These are phyloP conservation scores for Rana temporaria DNA, from an alignment of 2,113 vertebrate genomes.

Conservation along the genomic window DNA sequence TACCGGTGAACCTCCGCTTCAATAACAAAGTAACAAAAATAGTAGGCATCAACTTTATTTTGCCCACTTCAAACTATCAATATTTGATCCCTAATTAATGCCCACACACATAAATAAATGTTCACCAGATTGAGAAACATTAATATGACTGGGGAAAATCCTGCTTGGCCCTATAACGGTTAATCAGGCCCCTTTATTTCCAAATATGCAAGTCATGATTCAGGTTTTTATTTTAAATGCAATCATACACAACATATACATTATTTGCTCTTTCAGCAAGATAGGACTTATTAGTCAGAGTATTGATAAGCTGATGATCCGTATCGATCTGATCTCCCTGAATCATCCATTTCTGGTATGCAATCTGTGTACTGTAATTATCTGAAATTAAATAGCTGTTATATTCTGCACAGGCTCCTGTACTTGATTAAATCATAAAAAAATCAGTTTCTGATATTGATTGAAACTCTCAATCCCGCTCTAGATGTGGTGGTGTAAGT, in stretches of 20 bases:
- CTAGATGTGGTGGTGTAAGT: background rate
- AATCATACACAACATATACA: background rate
- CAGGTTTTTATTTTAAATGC: too few species aligned
- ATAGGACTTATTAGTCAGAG: background rate
- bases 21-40: too few species aligned
- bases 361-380: slow-evolving; percentile 49
- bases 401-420: slow-evolving; percentile 40
- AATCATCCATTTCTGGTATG: slow-evolving; percentile 38
- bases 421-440: slow-evolving; percentile 55
- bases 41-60: too few species aligned
- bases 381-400: slow-evolving; percentile 56
- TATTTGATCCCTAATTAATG: too few species aligned
- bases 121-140: too few species aligned
- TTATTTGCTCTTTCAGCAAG: background rate
- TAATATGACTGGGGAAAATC: too few species aligned
- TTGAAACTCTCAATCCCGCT: slow-evolving; percentile 22
- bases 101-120: too few species aligned
- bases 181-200: too few species aligned
- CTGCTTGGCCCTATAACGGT: too few species aligned
- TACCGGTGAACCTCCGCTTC: too few species aligned
- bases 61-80: too few species aligned
- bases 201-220: too few species aligned
- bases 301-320: slow-evolving; percentile 53
- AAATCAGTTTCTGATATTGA: slow-evolving; percentile 45
- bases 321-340: slow-evolving; percentile 41